phyloP scores from a whole-genome alignment of 2,797 vertebrate species.

The Characodon lateralis region DNA sequence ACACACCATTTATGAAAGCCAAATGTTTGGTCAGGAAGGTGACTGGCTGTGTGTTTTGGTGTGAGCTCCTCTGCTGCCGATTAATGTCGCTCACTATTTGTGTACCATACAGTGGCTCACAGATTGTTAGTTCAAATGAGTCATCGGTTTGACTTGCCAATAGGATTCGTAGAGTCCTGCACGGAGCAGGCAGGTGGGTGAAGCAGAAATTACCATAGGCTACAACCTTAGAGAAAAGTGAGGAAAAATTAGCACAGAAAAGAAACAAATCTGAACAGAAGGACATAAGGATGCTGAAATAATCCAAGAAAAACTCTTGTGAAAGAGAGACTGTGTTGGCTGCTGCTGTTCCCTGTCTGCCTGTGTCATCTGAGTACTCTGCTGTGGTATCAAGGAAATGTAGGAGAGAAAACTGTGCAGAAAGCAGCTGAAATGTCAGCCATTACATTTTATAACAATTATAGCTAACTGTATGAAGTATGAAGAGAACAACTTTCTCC shows the following conservation, averaged over 20 bases:
- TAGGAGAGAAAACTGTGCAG: too few species aligned
- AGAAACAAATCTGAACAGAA: neutral
- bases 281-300: neutral
- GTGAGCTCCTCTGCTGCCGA: slow-evolving; percentile 57
- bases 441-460: neutral
- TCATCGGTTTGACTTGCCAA: slow-evolving; percentile 65
- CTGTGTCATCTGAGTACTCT: neutral
- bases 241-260: neutral
- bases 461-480: neutral
- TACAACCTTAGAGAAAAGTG: neutral
- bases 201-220: neutral
- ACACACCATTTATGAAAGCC: slow-evolving; percentile 14
- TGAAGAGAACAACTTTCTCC: neutral
- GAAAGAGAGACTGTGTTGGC: neutral
- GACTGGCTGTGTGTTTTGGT: slow-evolving; percentile 71
- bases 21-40: slow-evolving; percentile 27
- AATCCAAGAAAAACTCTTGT: neutral
- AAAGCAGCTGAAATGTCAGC: too few species aligned
- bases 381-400: neutral
- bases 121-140: slow-evolving; percentile 60
- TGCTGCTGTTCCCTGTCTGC: neutral
- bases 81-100: slow-evolving; percentile 36
- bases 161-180: slow-evolving; percentile 6
- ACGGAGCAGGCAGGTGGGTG: neutral
- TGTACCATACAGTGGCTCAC: slow-evolving; percentile 22